These are phyloP conservation scores for Neotoma lepida DNA, from an alignment of 2,113 vertebrate genomes.

Conservation along the genomic window DNA sequence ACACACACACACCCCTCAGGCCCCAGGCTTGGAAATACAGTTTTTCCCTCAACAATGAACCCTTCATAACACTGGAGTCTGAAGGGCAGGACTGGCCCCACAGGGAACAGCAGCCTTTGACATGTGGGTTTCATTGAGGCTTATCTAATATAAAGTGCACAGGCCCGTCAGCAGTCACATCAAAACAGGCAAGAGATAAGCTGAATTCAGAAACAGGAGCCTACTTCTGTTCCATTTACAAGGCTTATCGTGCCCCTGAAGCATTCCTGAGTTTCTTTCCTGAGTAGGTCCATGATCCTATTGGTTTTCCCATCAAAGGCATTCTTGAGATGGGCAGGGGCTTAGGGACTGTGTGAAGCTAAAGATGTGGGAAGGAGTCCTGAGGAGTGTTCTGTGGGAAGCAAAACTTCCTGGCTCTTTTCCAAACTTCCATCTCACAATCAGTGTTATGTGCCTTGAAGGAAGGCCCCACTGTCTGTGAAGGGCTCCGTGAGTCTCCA, in stretches of 20 bases:
- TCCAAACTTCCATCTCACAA: background rate
- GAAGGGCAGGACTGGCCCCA: background rate
- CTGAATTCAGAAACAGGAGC: conserved; percentile 5
- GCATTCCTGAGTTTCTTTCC: background rate
- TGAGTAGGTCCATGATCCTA: background rate
- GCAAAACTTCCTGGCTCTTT: conserved; percentile 15
- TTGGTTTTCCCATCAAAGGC: conserved; percentile 16
- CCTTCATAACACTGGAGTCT: background rate
- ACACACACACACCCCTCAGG: background rate
- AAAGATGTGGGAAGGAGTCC: background rate
- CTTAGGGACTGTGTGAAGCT: background rate
- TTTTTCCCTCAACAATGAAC: background rate
- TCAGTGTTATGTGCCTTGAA: background rate
- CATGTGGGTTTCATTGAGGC: background rate
- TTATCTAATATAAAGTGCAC: background rate
- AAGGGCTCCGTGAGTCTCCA: background rate
- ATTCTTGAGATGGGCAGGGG: background rate
- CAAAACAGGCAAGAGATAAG: conserved; percentile 25
- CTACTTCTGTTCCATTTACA: background rate
- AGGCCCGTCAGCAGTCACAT: background rate
- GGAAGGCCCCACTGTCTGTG: background rate
- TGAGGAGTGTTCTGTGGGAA: background rate
- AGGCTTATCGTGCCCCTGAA: background rate
- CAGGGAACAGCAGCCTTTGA: background rate
- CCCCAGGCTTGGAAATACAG: background rate